Base-by-base conservation (phyloP, 1,140 invertebrate genomes). In the Drosophila azteca region DNA sequence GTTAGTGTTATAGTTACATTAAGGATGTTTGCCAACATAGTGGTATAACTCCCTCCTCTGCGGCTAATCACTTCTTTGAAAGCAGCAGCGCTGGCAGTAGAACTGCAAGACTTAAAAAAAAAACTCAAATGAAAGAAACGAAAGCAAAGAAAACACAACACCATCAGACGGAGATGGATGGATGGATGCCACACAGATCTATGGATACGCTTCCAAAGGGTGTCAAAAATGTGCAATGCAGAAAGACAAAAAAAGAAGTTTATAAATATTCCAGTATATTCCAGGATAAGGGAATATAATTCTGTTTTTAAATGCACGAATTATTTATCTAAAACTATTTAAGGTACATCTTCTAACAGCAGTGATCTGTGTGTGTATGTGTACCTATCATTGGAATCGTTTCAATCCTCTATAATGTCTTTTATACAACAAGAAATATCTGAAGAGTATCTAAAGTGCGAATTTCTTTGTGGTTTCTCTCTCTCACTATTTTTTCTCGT, bases 21-120 rank as follows among this genome's bases (percentile, higher is more conserved):
- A 61, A 63, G 26, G 26, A 43, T 72, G 54, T 54, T 51, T 48
- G 68, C 70, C 50, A 54, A 35, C 29, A 67, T 17, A 35, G 44
- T 31, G 13, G 20, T 15, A 50, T 48, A 46, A 17, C 31, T 60
- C 35, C 50, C 24, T 39, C 43, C 17, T 70, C 51, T 73, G 74
- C 59, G 22, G 53, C 72, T 71, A 85, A 84, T 85, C 71, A 80
- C 64, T 76, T 61, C 45, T 67, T 52, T 77, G 68, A 76, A 84
- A 9, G 31, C 76, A 78, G 71, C 80, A 74, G n/a, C n/a, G n/a
- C n/a, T n/a, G n/a, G 76, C 80, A 84, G 52, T 3, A 79, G 50
- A 9, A 11, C 11, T 13, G 35, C 35, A 39, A 39, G 11, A 80
- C 77, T 85, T 81, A 62, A 39, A 43, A 60, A 26, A 22, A 39